phyloP scores from a whole-genome alignment of 2,797 vertebrate species.

The Philypnodon macrostomus region DNA sequence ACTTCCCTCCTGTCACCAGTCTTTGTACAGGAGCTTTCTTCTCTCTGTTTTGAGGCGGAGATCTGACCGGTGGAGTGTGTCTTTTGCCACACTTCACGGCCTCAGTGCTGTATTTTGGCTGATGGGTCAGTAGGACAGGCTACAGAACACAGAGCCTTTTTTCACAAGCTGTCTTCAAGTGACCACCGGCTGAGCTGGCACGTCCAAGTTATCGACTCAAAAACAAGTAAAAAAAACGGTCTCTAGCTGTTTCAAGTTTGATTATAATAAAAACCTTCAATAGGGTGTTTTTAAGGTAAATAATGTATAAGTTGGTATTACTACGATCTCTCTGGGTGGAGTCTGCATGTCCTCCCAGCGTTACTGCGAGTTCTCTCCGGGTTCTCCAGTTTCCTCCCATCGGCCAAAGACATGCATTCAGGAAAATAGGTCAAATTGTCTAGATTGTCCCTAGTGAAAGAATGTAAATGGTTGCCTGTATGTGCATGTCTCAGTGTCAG shows the following conservation, averaged over 20 bases:
- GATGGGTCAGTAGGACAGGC: constrained; percentile 40
- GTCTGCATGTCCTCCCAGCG: too few species aligned
- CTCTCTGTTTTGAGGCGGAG: constrained; percentile 48
- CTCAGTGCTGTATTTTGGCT: constrained; percentile 47
- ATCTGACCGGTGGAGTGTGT: constrained; percentile 62
- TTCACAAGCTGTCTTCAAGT: constrained; percentile 45
- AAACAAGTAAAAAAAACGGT: constrained; percentile 42
- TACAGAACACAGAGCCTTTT: constrained; percentile 24
- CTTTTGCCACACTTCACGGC: constrained; percentile 58
- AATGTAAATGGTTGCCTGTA: too few species aligned
- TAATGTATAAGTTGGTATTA: too few species aligned
- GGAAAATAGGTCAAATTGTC: too few species aligned
- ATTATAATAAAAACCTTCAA: too few species aligned
- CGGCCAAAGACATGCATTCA: too few species aligned
- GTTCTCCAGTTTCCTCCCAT: too few species aligned
- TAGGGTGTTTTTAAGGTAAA: too few species aligned
- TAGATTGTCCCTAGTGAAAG: too few species aligned
- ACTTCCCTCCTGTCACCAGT: constrained; percentile 50
- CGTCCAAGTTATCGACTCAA: constrained; percentile 53
- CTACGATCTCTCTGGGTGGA: too few species aligned
- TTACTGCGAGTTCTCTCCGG: too few species aligned
- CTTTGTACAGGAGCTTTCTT: constrained; percentile 59
- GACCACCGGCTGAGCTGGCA: constrained; percentile 47
- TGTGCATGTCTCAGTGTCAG: too few species aligned
- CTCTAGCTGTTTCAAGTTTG: constrained; percentile 49